Base-by-base conservation (phyloP, 2,888 invertebrate species). In the Drosophila subsilvestris region DNA sequence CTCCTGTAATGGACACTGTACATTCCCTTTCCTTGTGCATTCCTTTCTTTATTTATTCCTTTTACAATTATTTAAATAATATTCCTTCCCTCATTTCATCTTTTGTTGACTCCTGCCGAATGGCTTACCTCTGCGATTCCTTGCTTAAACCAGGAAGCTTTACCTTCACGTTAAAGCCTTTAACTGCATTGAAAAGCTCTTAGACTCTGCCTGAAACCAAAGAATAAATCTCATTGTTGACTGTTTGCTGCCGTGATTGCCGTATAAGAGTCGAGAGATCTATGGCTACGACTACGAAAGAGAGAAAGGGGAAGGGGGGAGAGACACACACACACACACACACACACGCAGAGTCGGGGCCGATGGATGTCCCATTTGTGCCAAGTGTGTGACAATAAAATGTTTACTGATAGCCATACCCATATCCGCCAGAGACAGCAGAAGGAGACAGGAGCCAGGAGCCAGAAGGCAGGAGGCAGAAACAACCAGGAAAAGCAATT, bases 381-480 rank as follows among this genome's bases (percentile, higher is more conserved):
- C 79, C 87, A 81, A 87, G 87, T 81, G 85, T 85, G 80, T 89
- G 89, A 87, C 88, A 87, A 87, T 88, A 87, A 89, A 89, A 87
- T 85, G 85, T 87, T 87, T 87, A 85, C 81, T 83, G 88, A 87
- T 88, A 88, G 61, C 83, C 79, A 65, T 67, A 76, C 58, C 62
- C 32, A 45, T 32, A 22, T 22, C 48, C 48, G 37, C 57, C 61
- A 55, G 25, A 37, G 66, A 25, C 61, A 50, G 22, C 22, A 22
- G 22, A 56, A 60, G 62, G 53, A 69, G 63, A 4, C 10, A 29
- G 12, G 10, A 42, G 32, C 1, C 32, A 54, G 54, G 29, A 47
- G 54, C 17, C 49, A 55, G 55, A 49, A 49, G 47, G 37, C 51
- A 14, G 63, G n/a, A 43, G 29, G 10, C 29, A 29, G 56, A 48